These are phyloP conservation scores for Pygathrix nemaeus DNA, from an alignment of 2,113 vertebrate species.

Conservation along the genomic window DNA sequence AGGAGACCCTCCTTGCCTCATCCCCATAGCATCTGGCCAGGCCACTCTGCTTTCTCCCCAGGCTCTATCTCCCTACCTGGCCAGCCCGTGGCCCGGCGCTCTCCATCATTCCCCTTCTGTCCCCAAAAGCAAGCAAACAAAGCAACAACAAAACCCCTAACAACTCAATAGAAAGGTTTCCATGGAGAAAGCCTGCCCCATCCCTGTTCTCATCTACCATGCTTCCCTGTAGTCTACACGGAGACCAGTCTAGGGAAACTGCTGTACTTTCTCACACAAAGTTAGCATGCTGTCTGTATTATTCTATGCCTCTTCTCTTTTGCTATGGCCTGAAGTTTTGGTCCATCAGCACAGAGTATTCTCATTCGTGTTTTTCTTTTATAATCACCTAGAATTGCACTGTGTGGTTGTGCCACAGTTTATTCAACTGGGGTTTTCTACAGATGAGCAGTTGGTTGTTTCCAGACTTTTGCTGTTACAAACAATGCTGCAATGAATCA, in stretches of 20 bases:
- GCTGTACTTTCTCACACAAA: neutral
- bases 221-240: neutral
- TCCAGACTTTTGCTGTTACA: neutral
- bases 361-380: accelerated
- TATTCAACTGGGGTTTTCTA: neutral
- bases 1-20: neutral
- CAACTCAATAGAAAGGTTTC: neutral
- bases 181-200: neutral
- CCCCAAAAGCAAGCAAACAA: neutral
- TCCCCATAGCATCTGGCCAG: no score
- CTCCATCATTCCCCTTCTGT: no score
- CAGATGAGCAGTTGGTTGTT: neutral
- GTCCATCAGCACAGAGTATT: neutral
- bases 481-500: accelerated
- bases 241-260: no score
- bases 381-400: accelerated
- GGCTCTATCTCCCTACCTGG: neutral
- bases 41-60: neutral
- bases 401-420: neutral
- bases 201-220: neutral
- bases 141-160: neutral
- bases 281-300: neutral
- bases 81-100: neutral
- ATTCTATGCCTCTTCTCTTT: neutral
- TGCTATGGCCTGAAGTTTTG: neutral